These are phyloP conservation scores for Rhabdomys pumilio DNA, from an alignment of 2,797 vertebrate genomes.

Conservation along the genomic window DNA sequence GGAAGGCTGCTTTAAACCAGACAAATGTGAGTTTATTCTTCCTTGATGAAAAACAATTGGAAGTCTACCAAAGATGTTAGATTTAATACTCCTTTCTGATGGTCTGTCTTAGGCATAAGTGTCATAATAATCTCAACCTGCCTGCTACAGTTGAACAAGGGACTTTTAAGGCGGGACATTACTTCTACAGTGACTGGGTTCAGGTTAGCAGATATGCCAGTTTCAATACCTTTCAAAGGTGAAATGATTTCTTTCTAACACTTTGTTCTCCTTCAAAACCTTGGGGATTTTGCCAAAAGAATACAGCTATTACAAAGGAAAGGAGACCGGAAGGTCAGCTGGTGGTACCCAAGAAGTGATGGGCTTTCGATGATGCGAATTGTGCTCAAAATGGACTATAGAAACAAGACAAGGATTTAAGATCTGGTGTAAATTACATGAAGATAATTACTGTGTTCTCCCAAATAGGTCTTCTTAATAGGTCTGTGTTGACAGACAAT, in stretches of 20 bases:
- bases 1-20: neutral
- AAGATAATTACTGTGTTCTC: neutral
- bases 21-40: neutral
- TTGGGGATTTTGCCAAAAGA: neutral
- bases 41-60: neutral
- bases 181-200: neutral
- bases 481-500: neutral
- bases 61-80: neutral
- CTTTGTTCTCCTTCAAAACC: constrained; percentile 39
- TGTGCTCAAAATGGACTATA: neutral
- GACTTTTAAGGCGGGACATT: neutral
- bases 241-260: constrained; percentile 23
- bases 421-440: neutral
- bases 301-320: neutral
- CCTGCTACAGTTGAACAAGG: neutral
- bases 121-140: neutral
- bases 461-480: constrained; percentile 10
- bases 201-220: neutral
- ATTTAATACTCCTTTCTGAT: neutral
- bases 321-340: neutral
- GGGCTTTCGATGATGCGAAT: neutral
- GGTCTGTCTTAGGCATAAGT: neutral
- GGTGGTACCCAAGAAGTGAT: neutral
- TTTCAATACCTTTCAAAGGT: constrained; percentile 5
- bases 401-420: neutral